Percentiles rank a stretch among this genome's conserved stretches.
phyloP scores from a whole-genome alignment of 2,797 vertebrate species.

The Poeciliopsis paucimaculata region DNA sequence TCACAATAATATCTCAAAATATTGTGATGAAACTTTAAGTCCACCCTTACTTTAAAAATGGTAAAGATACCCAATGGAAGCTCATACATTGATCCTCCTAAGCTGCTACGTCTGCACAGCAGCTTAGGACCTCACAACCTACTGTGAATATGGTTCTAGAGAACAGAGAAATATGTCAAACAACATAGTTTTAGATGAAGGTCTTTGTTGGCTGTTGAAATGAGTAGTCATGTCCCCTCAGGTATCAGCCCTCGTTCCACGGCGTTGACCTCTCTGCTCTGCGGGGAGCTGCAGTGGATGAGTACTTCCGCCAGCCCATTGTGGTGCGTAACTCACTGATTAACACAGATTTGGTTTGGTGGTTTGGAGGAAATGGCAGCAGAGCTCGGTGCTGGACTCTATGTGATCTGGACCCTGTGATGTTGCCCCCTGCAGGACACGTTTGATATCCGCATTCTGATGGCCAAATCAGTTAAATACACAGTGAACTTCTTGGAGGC shows the following conservation, averaged over 20 bases:
- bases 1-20: no score
- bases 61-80: no score
- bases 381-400: no score
- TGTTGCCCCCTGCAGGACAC: conserved; percentile 84
- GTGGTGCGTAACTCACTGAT: conserved; percentile 80
- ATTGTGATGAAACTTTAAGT: no score
- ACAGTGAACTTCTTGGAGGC: conserved; percentile 97
- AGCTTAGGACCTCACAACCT: no score
- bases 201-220: not conserved
- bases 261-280: conserved; percentile 95
- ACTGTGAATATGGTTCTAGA: no score
- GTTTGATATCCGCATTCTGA: conserved; percentile 95
- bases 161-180: not conserved
- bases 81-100: no score
- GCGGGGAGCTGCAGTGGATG: conserved; percentile 94
- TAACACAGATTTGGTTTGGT: not conserved
- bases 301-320: conserved; percentile 96
- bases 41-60: no score
- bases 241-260: conserved; percentile 97
- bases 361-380: no score
- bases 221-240: conserved; percentile 44
- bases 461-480: conserved; percentile 98
- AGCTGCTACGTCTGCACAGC: no score
- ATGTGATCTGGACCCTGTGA: not conserved
- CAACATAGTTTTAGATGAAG: not conserved